Evolutionary conservation across 2,113 vertebrate species (phyloP).

Genomic region (Cygnus atratus): DNA sequence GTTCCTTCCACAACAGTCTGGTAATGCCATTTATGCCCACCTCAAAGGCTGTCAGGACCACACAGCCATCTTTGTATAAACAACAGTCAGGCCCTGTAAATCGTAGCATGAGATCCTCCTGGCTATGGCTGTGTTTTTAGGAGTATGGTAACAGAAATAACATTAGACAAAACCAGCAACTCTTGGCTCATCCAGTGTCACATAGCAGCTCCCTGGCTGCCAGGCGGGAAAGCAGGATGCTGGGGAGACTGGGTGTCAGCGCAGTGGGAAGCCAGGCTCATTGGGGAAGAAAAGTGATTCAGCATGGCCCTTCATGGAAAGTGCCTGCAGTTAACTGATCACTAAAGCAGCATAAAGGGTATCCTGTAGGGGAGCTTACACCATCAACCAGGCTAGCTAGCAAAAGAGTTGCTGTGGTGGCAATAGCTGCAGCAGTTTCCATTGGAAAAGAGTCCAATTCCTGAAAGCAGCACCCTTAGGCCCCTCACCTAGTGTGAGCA

Average conservation of each 20-base stretch:
- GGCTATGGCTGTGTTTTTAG: not conserved
- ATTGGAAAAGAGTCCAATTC: not conserved
- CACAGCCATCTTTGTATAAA: not conserved
- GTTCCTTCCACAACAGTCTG: not conserved
- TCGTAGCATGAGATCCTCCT: not conserved
- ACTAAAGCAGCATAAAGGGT: slow-evolving; percentile 15
- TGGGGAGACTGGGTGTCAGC: not conserved
- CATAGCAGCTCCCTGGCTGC: not conserved
- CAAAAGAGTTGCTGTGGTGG: not conserved
- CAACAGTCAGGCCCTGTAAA: not conserved
- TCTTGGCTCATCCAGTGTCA: not conserved
- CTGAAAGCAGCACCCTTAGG: not conserved
- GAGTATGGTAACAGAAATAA: not conserved
- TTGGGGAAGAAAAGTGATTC: slow-evolving; percentile 30
- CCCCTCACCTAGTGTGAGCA: not conserved
- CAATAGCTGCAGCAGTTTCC: not conserved
- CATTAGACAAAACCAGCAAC: not conserved
- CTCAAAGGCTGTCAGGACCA: not conserved
- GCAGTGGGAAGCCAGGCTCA: not conserved
- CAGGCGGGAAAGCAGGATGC: not conserved
- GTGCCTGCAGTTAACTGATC: slow-evolving; percentile 29
- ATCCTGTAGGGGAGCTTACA: not conserved
- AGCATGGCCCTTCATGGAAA: not conserved
- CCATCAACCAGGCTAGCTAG: not conserved
- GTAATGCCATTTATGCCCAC: not conserved